Evolutionary conservation across 2,888 invertebrate species (phyloP), one percentile per base, ranked within the genome.

Genomic region (Cylindroiulus punctatus): DNA sequence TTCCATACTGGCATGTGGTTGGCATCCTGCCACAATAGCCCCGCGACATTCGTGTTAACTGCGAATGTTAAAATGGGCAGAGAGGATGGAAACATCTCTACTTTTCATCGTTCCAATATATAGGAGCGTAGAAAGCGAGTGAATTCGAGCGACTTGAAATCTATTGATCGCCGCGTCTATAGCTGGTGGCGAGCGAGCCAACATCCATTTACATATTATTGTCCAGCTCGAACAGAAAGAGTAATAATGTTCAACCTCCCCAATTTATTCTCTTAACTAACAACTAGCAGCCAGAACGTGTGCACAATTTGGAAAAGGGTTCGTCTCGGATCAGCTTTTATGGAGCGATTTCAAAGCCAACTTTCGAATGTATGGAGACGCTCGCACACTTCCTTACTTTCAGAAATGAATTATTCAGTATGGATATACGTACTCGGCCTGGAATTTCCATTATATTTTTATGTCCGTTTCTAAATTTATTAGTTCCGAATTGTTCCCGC

Each of bases 201-300:
- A 76, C 76, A 76, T 76, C 76, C 76, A 76, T 76, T 76, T 76
- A 76, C 76, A 76, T 76, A 76, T 76, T 76, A 76, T 76, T 76
- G 76, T 76, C 76, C 76, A 76, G 76, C 76, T 76, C 22, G 76
- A 76, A 76, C 76, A 76, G 76, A 76, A 76, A 76, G 76, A 76
- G 76, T 76, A 76, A 26, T 76, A 76, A 76, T 76, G 76, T 76
- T 30, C 76, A 26, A 76, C 76, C 76, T 76, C 76, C 76, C 76
- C 76, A 76, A 76, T 76, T 76, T 76, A 76, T 26, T 76, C 76
- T 76, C 76, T 76, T 76, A 76, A 76, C 76, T 76, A 76, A 76
- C 76, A 65, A 65, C 57, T 22, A 65, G 57, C 57, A 65, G 22
- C 57, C 57, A 76, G 76, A 76, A 76, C 76, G 76, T 76, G 76